These are phyloP conservation scores for Litoditis marina DNA, from an alignment of 2,888 invertebrate genomes.

Conservation along the genomic window DNA sequence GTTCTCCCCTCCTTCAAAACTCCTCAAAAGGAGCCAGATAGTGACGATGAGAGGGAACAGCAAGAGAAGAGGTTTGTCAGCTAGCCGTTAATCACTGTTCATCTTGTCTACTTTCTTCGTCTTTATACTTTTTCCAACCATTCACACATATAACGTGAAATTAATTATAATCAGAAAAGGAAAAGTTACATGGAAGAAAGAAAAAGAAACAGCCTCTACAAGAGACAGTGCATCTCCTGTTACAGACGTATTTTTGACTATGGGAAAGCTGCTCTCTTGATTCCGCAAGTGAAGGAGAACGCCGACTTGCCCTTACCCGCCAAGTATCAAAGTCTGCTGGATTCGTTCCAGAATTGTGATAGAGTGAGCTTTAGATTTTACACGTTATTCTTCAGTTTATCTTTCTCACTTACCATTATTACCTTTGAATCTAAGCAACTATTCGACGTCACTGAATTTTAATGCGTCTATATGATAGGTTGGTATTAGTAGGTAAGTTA, in stretches of 20 bases:
- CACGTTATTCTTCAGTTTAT: background rate
- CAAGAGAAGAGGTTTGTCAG: background rate
- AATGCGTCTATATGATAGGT: too few relatives aligned
- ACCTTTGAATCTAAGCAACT: too few relatives aligned
- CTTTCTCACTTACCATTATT: too few relatives aligned
- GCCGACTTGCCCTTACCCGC: background rate
- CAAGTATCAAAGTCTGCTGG: constrained; percentile 9
- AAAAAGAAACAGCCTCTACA: background rate
- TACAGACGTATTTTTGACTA: background rate
- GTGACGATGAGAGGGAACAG: constrained; percentile 1
- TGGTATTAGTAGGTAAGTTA: too few relatives aligned
- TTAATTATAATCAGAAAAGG: background rate
- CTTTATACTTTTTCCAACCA: background rate
- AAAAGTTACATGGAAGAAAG: background rate
- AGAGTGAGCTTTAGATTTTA: background rate
- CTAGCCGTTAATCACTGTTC: background rate
- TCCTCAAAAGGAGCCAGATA: constrained; percentile 5
- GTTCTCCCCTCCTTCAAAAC: constrained; percentile 11
- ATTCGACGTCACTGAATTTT: too few relatives aligned
- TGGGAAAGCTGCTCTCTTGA: constrained; percentile 1
- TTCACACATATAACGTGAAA: background rate
- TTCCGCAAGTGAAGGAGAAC: constrained; percentile 2
- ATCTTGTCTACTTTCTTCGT: background rate
- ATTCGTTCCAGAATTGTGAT: constrained; percentile 13
- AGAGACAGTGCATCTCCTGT: too few relatives aligned